Conservation (phyloP, 1,140 invertebrate species). For the Trichomalopsis sarcophagae region DNA sequence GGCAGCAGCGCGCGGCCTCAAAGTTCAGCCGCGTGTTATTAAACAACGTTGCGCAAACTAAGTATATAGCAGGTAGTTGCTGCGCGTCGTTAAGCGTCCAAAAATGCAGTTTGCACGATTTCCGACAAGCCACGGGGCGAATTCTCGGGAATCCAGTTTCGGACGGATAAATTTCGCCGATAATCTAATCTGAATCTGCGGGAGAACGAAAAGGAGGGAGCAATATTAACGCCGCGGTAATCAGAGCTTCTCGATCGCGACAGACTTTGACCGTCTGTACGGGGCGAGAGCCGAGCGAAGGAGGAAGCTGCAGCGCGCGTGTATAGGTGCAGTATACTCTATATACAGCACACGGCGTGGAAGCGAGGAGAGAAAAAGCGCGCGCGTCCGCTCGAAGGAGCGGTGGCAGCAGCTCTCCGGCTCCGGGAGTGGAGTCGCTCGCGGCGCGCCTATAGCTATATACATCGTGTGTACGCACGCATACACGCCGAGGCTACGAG, state of each 20-base stretch:
- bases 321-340: too few relatives aligned
- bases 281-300: background rate
- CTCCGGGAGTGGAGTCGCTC: too few relatives aligned
- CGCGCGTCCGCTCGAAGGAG: background rate
- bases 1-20: too few relatives aligned
- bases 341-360: background rate
- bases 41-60: too few relatives aligned
- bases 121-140: too few relatives aligned
- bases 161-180: too few relatives aligned
- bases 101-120: too few relatives aligned
- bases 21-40: too few relatives aligned
- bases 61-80: too few relatives aligned
- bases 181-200: background rate
- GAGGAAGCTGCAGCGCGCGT: background rate
- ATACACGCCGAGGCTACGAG: background rate
- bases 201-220: background rate
- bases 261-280: background rate
- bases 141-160: too few relatives aligned
- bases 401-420: slow-evolving; percentile 1
- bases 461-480: background rate
- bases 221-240: background rate
- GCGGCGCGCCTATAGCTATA: background rate
- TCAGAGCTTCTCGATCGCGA: too few relatives aligned
- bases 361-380: background rate
- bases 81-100: too few relatives aligned